Evolutionary conservation across 2,888 invertebrate genomes (phyloP).

Genomic region (Bellardia pandia): DNA sequence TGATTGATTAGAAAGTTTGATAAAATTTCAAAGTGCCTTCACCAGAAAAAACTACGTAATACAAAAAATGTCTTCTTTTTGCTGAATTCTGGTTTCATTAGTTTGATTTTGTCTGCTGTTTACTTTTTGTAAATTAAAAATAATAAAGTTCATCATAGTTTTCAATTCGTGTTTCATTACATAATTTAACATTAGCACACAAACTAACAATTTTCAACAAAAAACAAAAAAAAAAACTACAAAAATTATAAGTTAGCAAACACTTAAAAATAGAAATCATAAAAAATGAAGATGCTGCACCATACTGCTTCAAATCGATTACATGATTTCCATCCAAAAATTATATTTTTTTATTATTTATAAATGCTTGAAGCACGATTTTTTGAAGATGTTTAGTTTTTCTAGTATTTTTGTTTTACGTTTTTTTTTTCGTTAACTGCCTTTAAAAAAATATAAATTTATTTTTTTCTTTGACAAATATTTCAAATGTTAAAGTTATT

Average conservation of each 20-base stretch:
- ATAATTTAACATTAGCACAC: slow-evolving; percentile 64
- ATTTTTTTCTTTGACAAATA: neutral
- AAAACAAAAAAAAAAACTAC: slow-evolving; percentile 8
- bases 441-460: slow-evolving; percentile 41
- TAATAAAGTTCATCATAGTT: slow-evolving; percentile 58
- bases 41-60: neutral
- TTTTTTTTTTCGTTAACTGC: neutral
- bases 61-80: slow-evolving; percentile 9
- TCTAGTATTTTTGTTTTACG: neutral
- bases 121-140: slow-evolving; percentile 32
- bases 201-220: slow-evolving; percentile 42
- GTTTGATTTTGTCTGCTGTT: slow-evolving; percentile 11
- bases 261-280: slow-evolving; percentile 40
- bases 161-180: slow-evolving; percentile 56
- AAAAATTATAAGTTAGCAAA: slow-evolving; percentile 64
- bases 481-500: slow-evolving; percentile 35
- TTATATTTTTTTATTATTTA: slow-evolving; percentile 25
- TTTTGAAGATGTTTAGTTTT: slow-evolving; percentile 36
- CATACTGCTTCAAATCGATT: slow-evolving; percentile 64
- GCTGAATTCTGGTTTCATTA: slow-evolving; percentile 12
- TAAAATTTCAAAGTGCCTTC: slow-evolving; percentile 23
- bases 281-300: slow-evolving; percentile 66
- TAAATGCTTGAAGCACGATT: slow-evolving; percentile 65
- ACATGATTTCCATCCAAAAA: slow-evolving; percentile 62
- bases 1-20: slow-evolving; percentile 64